Evolutionary conservation across 2,888 invertebrate genomes (phyloP), one percentile per base, ranked within the genome.

Genomic region (Apamea monoglypha): DNA sequence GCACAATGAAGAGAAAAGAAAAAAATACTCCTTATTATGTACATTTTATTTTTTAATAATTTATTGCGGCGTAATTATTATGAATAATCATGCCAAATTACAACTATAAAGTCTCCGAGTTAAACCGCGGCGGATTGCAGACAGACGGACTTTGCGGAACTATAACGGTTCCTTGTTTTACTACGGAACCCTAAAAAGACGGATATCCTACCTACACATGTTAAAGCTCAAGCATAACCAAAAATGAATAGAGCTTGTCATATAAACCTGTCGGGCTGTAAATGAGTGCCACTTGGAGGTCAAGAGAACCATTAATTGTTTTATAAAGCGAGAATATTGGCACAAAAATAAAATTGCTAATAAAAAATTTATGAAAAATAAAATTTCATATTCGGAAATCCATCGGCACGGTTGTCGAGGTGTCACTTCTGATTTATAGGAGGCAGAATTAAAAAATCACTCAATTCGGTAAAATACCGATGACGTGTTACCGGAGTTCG

Each of bases 361-460:
- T 82, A 82, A 85, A 87, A 80, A 25, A 87, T 78, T 82, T 78
- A 78, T 83, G 70, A 67, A 78, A 85, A 82, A 87, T 85, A 76
- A 79, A 78, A 82, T 75, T 40, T 84, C 63, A 74, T 36, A 75
- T 82, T 80, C 73, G 32, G 56, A 80, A 89, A 83, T 83, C 88
- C 74, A 83, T 85, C 84, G 84, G 84, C 82, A 85, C 50, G 80
- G 56, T 77, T 85, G 87, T 86, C 82, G 71, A 81, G 66, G 72
- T 84, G 86, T 85, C 84, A 75, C 67, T 32, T 76, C 53, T 85
- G 88, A 90, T 90, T 88, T 87, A 90, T 88, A 73, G 84, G 66
- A 63, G 59, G 73, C 77, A 71, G 80, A 83, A 86, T 88, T 80
- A 90, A 90, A 87, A 88, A 88, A 89, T 80, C 83, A 83, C 79